A percentile compares a stretch with the other conserved stretches of the same genome.
These are phyloP conservation scores for Tipula lateralis DNA, from an alignment of 2,888 invertebrate genomes.

Conservation along the genomic window DNA sequence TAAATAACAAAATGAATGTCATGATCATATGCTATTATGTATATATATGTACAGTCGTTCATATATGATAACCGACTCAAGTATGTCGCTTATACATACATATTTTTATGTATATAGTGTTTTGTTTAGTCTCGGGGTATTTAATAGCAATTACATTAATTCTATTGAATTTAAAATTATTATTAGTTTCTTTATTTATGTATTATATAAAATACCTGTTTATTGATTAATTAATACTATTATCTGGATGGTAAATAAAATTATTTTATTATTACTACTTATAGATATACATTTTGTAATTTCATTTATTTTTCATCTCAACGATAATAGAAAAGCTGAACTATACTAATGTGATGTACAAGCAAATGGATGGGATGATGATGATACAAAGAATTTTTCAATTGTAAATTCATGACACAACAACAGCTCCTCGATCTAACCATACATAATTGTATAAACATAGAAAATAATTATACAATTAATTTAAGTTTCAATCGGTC, in stretches of 20 bases:
- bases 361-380: neutral
- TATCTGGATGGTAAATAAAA: constrained; percentile 4
- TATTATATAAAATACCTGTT: neutral
- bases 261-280: neutral
- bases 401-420: constrained; percentile 7
- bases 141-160: constrained; percentile 11
- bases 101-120: neutral
- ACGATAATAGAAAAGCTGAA: neutral
- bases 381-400: neutral
- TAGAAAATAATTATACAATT: neutral
- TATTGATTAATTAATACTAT: constrained; percentile 24
- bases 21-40: neutral
- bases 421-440: neutral
- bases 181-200: neutral
- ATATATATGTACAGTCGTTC: neutral
- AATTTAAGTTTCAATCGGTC: neutral
- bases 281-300: neutral
- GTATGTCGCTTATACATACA: neutral
- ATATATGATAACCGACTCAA: neutral
- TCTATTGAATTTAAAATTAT: constrained; percentile 11
- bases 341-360: neutral
- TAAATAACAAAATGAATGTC: neutral
- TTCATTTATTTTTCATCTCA: neutral
- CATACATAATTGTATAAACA: neutral
- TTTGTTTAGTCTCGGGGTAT: constrained; percentile 1